Evolutionary conservation across 2,888 invertebrate species (phyloP).

Genomic region (Cosmia pyralina): DNA sequence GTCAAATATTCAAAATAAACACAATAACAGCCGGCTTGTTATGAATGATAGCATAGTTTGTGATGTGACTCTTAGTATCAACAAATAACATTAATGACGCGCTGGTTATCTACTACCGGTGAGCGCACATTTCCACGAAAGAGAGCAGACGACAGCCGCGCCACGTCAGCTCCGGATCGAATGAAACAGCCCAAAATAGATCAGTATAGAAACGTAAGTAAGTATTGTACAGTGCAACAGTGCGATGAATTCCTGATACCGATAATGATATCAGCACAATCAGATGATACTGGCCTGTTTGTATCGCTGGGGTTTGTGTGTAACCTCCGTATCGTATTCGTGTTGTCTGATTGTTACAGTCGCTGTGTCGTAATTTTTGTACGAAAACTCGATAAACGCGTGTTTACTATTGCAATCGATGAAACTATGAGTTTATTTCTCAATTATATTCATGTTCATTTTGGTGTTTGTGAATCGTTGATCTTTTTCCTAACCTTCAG

Average conservation of each 20-base stretch:
- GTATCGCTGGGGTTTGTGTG: constrained; percentile 48
- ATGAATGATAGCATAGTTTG: constrained; percentile 66
- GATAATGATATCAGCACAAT: constrained; percentile 68
- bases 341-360: constrained; percentile 58
- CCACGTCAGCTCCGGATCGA: constrained; percentile 71
- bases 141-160: constrained; percentile 71
- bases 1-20: constrained; percentile 58
- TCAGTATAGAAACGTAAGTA: constrained; percentile 73
- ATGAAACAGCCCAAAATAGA: constrained; percentile 76
- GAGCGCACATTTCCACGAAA: constrained; percentile 70
- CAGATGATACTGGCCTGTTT: constrained; percentile 55
- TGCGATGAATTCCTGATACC: constrained; percentile 65
- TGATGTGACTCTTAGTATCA: constrained; percentile 65
- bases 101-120: constrained; percentile 49
- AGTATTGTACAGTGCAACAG: constrained; percentile 69
- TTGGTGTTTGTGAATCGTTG: constrained; percentile 29
- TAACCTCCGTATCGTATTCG: constrained; percentile 56
- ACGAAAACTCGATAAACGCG: constrained; percentile 58
- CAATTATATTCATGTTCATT: constrained; percentile 20
- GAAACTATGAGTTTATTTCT: constrained; percentile 44
- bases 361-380: constrained; percentile 55
- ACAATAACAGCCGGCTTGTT: constrained; percentile 67
- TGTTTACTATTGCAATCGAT: constrained; percentile 52
- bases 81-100: constrained; percentile 61
- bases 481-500: constrained; percentile 53